Evolutionary conservation across 1,140 invertebrate genomes (phyloP), one percentile per base, ranked within the genome.

Genomic region (Calosoma granatense): DNA sequence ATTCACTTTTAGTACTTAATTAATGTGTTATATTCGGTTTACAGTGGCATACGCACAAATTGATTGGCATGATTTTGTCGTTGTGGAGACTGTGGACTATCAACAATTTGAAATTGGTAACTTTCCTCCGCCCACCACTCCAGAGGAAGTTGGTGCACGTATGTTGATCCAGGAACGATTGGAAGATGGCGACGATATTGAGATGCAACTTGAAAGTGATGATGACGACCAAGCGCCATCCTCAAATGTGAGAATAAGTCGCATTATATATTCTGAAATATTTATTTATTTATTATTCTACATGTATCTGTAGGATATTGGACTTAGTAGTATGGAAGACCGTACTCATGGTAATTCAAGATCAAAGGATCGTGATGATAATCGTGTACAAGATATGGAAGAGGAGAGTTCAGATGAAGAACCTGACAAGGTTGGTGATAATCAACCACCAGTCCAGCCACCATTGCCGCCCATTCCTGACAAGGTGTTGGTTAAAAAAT

Each of bases 41-140:
- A 56, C 61, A 79, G 84, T 97, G 23, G 94, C 95, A 0, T 98
- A 98, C 71, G 92, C 94, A 1, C 92, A 95, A 66, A 98, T 99
- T 62, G 97, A 99, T 71, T 99, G 97, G 97, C 97, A 99, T 70
- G 96, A 99, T 75, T 99, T 99, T 78, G 96, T 99, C 1, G 95
- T 99, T 0, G 97, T 99, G 0, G 97, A 99, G 74, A 99, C 96
- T 0, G 96, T 99, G 0, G 97, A 99, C 72, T 99, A 98, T 73
- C 93, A 98, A 63, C 89, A 92, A 0, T 93, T 92, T 66, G 97
- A 99, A 75, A 85, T 88, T 11, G 94, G 95, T 20, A 91, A 91
- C 70, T 95, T 97, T 67, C 96, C 94, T 17, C 92, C 95, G 4
- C 96, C 96, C 0, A 99, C 96, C 0, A 98, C 92, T 22, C 94